Percentiles rank a stretch among this genome's conserved stretches.
These are phyloP conservation scores for Clostera curtula DNA, from an alignment of 2,888 invertebrate species.

Conservation along the genomic window DNA sequence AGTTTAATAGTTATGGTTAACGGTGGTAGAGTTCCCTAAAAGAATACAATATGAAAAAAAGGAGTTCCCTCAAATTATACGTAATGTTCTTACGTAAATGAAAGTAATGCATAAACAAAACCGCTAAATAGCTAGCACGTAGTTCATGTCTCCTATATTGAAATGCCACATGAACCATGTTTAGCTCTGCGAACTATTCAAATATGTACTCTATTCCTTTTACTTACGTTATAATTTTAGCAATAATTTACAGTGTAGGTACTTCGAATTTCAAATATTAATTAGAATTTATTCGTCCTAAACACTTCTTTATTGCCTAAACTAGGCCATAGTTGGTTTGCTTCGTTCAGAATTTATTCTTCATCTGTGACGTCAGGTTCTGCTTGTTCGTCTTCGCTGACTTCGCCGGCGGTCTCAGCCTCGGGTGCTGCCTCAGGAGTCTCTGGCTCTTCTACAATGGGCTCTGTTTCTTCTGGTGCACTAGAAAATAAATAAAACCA, in stretches of 20 bases:
- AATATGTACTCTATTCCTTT: constrained; percentile 17
- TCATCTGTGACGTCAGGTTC: constrained; percentile 71
- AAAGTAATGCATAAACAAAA: constrained; percentile 34
- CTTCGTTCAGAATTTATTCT: constrained; percentile 50
- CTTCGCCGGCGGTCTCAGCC: constrained; percentile 42
- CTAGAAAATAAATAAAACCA: no score
- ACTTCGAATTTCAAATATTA: constrained; percentile 5
- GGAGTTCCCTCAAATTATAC: constrained; percentile 41
- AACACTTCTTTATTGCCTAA: no score
- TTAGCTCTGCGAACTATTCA: constrained; percentile 41
- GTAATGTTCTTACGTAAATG: constrained; percentile 58
- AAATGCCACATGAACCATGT: constrained; percentile 44
- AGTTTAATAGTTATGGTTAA: constrained; percentile 37
- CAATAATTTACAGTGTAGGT: no score
- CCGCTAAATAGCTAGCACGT: constrained; percentile 41
- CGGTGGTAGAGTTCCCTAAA: constrained; percentile 37
- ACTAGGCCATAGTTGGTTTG: no score
- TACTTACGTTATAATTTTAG: no score
- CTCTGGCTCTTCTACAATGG: constrained; percentile 66
- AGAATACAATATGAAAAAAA: constrained; percentile 18
- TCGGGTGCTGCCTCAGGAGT: constrained; percentile 52
- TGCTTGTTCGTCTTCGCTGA: constrained; percentile 64
- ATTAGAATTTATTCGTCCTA: no score
- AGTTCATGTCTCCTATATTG: constrained; percentile 40
- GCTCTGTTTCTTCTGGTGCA: constrained; percentile 49